Percentiles rank a stretch among this genome's conserved stretches.
Evolutionary conservation across 2,888 invertebrate species (phyloP).

Genomic region (Andrena fulva): DNA sequence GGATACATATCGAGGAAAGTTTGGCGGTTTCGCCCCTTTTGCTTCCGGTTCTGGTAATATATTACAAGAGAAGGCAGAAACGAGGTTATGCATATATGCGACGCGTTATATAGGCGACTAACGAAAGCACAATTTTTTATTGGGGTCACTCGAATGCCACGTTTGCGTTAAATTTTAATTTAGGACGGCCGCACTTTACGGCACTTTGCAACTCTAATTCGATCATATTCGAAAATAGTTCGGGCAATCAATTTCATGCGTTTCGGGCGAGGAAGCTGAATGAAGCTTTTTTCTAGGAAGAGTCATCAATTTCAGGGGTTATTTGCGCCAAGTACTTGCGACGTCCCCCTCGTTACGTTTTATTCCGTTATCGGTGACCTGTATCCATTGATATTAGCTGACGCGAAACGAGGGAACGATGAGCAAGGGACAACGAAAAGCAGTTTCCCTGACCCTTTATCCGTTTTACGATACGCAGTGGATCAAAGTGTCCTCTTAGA

Average conservation of each 20-base stretch:
- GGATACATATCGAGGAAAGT: not conserved
- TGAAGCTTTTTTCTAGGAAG: not conserved
- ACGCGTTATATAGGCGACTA: conserved; percentile 18
- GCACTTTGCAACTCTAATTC: conserved; percentile 34
- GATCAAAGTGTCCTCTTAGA: conserved; percentile 40
- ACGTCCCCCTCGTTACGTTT: conserved; percentile 12
- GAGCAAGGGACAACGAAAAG: conserved; percentile 30
- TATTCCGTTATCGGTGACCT: conserved; percentile 51
- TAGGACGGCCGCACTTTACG: conserved; percentile 26
- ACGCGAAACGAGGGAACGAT: conserved; percentile 26
- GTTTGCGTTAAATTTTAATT: conserved; percentile 56
- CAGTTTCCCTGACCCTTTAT: conserved; percentile 26
- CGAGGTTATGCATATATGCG: conserved; percentile 32
- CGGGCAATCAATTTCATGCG: not conserved
- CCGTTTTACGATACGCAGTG: conserved; percentile 44
- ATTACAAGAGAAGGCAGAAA: conserved; percentile 12
- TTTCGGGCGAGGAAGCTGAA: not conserved
- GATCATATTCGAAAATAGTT: conserved; percentile 32
- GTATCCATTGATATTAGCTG: conserved; percentile 50
- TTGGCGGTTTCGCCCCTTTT: not conserved
- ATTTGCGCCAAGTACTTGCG: not conserved
- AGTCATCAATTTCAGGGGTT: conserved; percentile 6
- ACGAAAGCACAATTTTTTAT: conserved; percentile 49
- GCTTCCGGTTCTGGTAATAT: not conserved
- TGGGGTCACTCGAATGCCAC: conserved; percentile 38